Base-by-base conservation (phyloP, 30 jellyfish, hydroid and myxozoan genomes). In the Morbakka virulenta region DNA sequence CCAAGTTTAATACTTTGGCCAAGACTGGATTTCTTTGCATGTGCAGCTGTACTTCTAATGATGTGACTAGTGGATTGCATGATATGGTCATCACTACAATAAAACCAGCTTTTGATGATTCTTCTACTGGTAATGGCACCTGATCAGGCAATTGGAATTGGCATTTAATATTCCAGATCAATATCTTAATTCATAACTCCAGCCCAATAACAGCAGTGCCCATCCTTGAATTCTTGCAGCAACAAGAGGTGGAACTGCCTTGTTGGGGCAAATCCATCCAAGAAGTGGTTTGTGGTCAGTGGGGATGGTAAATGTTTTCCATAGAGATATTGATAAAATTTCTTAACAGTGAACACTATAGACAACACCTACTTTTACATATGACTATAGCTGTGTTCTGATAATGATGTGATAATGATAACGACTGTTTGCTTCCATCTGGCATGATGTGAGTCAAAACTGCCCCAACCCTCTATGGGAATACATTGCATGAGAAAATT, bases 381-480 rank as follows among this genome's bases (percentile, higher is more conserved):
- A n/a, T n/a, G n/a, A n/a, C n/a, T n/a, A n/a, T n/a, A n/a, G n/a
- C n/a, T n/a, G n/a, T n/a, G n/a, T n/a, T n/a, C n/a, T n/a, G n/a
- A n/a, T n/a, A n/a, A n/a, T n/a, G n/a, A n/a, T n/a, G n/a, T n/a
- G n/a, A n/a, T n/a, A n/a, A n/a, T n/a, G n/a, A n/a, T n/a, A n/a
- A n/a, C n/a, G n/a, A n/a, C n/a, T n/a, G n/a, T n/a, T n/a, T n/a
- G n/a, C n/a, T n/a, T n/a, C n/a, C n/a, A n/a, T n/a, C n/a, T n/a
- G n/a, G n/a, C n/a, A n/a, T n/a, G n/a, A n/a, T n/a, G n/a, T 84
- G 95, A 2, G 94, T 17, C 20, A 84, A 72, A n/a, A 76, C 95
- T 28, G 95, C 95, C 28, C 95, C 89, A 0, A 84, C 78, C 26
- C 95, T 87, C 35, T 84, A 75, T 0, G 89, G 81, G 24, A 88